Evolutionary conservation across 2,113 vertebrate genomes (phyloP), one percentile per base, ranked within the genome.

Genomic region (Percopsis transmontana): DNA sequence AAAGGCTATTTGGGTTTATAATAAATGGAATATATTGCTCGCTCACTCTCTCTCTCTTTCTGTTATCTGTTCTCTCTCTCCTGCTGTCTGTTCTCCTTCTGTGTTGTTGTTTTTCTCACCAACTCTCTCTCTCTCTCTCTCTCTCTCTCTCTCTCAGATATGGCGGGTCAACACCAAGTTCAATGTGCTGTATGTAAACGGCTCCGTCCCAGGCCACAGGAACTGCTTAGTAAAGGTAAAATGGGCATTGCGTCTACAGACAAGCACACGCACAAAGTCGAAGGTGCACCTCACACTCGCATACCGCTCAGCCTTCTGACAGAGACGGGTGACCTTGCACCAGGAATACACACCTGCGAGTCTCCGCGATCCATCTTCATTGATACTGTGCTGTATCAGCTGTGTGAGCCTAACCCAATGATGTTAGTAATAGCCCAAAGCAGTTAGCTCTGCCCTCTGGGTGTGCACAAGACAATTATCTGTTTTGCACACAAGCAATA

Each of bases 191-290:
- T 99, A 97, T 19, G 91, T 99, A 15, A 86, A 97, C 58, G 97
- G 97, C 0, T 95, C 94, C 21, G 93, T 99, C 39, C 97, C 97
- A 2, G 97, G 97, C 20, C 95, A 98, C 89, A 93, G 47, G 19
- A 99, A 94, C 82, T 97, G 96, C 81, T 86, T 98, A 69, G 91
- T 98, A 62, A 99, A 98, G 96, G 97, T 98, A 92, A 52, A 92
- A 75, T 1, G 2, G 4, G 19, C 27, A 15, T 19, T n/a, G 4
- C 12, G 42, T 47, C 2, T 47, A 73, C 66, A 70, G 74, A 57
- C 14, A 13, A 48, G 54, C 19, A 19, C 45, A 50, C 62, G 16
- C 19, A 18, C 50, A 39, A 16, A 50, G 66, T 76, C n/a, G 24
- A 68, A 74, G 73, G 82, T 78, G 60, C 54, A 50, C 69, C 42